Percentiles rank a stretch among this genome's conserved stretches.
Conservation (phyloP, 2,888 invertebrate species). For the Drosophila hamatofila region DNA sequence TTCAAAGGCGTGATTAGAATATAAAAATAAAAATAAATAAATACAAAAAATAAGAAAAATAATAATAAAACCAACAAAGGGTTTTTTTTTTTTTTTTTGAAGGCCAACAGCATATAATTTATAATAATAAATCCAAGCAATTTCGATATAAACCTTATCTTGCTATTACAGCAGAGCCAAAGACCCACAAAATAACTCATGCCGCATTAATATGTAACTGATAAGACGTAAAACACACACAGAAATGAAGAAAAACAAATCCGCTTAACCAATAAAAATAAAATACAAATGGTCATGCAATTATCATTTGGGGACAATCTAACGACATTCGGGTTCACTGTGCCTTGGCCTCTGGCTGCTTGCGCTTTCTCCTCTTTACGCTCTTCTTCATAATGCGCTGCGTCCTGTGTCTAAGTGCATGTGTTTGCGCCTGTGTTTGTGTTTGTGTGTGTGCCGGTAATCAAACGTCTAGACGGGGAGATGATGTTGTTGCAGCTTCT, state of each 20-base stretch:
- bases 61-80: no score
- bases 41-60: background rate
- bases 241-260: slow-evolving; percentile 8
- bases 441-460: slow-evolving; percentile 65
- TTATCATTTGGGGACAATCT: slow-evolving; percentile 42
- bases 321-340: slow-evolving; percentile 40
- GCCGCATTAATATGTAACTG: slow-evolving; percentile 25
- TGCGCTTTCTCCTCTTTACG: slow-evolving; percentile 13
- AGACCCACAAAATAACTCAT: background rate
- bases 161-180: slow-evolving; percentile 1
- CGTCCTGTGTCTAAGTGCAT: slow-evolving; percentile 47
- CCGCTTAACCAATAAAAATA: slow-evolving; percentile 41
- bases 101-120: background rate
- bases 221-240: slow-evolving; percentile 52
- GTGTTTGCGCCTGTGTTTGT: slow-evolving; percentile 8
- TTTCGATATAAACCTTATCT: slow-evolving; percentile 4
- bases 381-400: slow-evolving; percentile 28
- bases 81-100: background rate
- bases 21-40: background rate
- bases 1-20: background rate
- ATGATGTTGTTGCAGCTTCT: slow-evolving; percentile 70
- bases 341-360: slow-evolving; percentile 25
- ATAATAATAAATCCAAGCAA: background rate
- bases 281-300: slow-evolving; percentile 7
- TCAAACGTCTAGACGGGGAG: slow-evolving; percentile 75